Evolutionary conservation across 2,113 vertebrate species (phyloP), one percentile per base, ranked within the genome.

Genomic region (Syngnathus typhle): DNA sequence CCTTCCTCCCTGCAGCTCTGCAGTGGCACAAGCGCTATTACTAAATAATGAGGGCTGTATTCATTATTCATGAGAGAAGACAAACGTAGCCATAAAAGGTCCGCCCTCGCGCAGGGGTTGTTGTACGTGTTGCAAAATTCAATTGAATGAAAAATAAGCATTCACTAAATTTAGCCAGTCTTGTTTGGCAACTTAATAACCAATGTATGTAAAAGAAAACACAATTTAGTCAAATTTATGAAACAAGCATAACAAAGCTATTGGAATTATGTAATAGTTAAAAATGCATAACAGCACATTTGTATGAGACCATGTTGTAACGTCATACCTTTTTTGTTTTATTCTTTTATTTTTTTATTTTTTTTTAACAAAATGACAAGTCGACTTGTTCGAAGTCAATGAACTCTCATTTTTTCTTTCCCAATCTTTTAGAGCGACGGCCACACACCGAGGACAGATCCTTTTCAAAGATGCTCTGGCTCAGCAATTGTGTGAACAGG

Each of bases 391-490:
- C 13, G 12, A 12, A 58, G 16, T 36, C 38, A 41, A 38, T 38
- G 11, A 7, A n/a, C n/a, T 19, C n/a, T 15, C 1, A 13, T 21
- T 3, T 60, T 5, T 41, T 72, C 36, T 77, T 60, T 68, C 18
- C 70, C n/a, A 76, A 19, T 71, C 67, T 88, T 82, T 65, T 86
- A 98, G 96, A 92, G 97, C 95, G 62, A 99, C 97, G 64, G 96
- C 97, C 69, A 98, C 95, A 65, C 93, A 96, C 52, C 92, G 92
- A 73, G 97, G 96, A 85, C 96, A 99, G 91, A 93, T 98, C 83
- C 92, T 98, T 88, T 99, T 99, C 91, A 99, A 99, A 91, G 97
- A 98, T 89, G 93, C 96, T 67, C 90, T 98, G 90, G 97, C 95
- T 78, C 96, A 98, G 81, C 97, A 98, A 80, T 87, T 99, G 65